Conservation (phyloP, 1,140 invertebrate species). For the Parapsyche elsis region DNA sequence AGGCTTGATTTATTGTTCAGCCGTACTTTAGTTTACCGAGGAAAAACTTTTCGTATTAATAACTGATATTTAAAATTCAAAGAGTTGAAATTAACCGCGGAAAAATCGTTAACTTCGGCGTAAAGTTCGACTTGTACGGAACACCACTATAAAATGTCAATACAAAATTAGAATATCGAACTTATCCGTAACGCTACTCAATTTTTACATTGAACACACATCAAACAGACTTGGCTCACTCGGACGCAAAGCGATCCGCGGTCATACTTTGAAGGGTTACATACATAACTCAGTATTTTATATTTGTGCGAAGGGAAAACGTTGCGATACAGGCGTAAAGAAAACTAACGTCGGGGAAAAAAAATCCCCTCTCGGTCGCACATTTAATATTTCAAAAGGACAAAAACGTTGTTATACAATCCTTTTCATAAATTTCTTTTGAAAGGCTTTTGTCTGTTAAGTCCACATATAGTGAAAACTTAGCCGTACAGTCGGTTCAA, state of each 20-base stretch:
- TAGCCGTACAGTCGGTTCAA: slow-evolving; percentile 25
- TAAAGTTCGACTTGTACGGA: background rate
- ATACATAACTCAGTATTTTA: background rate
- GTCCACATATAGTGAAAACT: slow-evolving; percentile 37
- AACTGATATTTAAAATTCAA: slow-evolving; percentile 26
- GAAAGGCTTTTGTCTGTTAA: slow-evolving; percentile 45
- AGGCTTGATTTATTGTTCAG: slow-evolving; percentile 28
- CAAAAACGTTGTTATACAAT: slow-evolving; percentile 45
- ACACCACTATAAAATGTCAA: too few species aligned
- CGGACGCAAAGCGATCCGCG: background rate
- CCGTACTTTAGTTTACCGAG: background rate
- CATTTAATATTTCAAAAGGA: slow-evolving; percentile 53
- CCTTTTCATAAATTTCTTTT: slow-evolving; percentile 48
- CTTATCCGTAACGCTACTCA: too few species aligned
- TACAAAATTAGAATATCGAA: too few species aligned
- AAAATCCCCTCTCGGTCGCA: slow-evolving; percentile 30
- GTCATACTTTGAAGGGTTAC: background rate
- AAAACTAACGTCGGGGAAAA: slow-evolving; percentile 36
- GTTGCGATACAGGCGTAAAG: slow-evolving; percentile 40
- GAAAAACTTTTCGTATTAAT: slow-evolving; percentile 34
- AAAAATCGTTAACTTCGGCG: background rate
- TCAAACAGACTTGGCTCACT: too few species aligned
- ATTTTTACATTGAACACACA: too few species aligned
- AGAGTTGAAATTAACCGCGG: background rate
- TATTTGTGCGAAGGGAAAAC: slow-evolving; percentile 10